Conservation (phyloP, 1,140 invertebrate species). For the Drosophila oshimai region DNA sequence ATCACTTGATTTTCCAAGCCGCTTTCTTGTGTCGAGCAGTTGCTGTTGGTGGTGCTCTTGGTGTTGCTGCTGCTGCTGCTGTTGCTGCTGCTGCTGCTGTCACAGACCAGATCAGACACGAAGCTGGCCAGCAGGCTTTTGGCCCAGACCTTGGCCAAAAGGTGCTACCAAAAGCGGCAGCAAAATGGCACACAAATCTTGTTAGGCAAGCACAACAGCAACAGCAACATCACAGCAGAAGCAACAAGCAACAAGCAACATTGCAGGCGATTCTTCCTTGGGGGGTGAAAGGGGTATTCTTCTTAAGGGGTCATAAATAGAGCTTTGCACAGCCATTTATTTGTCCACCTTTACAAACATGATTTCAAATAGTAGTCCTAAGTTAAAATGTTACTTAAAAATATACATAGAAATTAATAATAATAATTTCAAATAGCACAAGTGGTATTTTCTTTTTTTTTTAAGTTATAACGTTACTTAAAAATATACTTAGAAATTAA, state of each 20-base stretch:
- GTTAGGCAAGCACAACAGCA: constrained; percentile 25
- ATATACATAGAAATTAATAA: too few relatives aligned
- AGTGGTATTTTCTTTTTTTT: too few relatives aligned
- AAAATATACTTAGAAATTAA: too few relatives aligned
- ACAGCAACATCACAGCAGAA: constrained; percentile 4
- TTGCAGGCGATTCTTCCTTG: not conserved
- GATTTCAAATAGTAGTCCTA: too few relatives aligned
- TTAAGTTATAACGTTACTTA: too few relatives aligned
- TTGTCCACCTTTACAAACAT: too few relatives aligned
- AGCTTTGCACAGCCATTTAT: constrained; percentile 3
- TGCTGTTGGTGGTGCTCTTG: not conserved
- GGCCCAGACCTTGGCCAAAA: constrained; percentile 21
- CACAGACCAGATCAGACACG: constrained; percentile 48
- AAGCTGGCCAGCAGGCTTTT: constrained; percentile 14
- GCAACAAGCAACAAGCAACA: too few relatives aligned
- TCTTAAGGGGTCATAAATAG: constrained; percentile 27
- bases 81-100: constrained; percentile 22
- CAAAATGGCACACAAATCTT: constrained; percentile 44
- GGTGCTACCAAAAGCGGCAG: constrained; percentile 54
- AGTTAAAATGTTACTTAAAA: too few relatives aligned
- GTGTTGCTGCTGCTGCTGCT: constrained; percentile 22
- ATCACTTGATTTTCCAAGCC: constrained; percentile 73
- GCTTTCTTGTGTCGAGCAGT: constrained; percentile 16
- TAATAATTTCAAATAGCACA: too few relatives aligned
- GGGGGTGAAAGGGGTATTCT: not conserved